Conservation (phyloP, 2,888 invertebrate species). For the Scrobipalpa atriplicella region DNA sequence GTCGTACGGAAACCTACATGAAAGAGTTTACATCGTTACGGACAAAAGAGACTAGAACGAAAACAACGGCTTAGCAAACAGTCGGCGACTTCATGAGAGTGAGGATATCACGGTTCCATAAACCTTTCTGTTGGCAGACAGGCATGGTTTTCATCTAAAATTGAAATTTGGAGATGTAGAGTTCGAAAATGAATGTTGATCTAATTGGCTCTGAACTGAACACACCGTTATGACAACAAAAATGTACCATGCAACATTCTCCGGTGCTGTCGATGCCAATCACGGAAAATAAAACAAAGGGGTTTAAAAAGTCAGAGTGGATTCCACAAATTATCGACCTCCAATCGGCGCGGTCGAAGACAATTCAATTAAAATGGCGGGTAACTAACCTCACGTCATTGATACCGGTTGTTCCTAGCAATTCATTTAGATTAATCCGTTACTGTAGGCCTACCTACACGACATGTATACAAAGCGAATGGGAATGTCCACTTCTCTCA, state of each 20-base stretch:
- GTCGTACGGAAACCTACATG: conserved; percentile 75
- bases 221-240: neutral
- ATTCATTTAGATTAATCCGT: conserved; percentile 73
- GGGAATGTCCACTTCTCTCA: conserved; percentile 75
- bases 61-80: conserved; percentile 28
- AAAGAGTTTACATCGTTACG: conserved; percentile 71
- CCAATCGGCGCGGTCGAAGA: conserved; percentile 44
- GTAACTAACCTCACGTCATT: conserved; percentile 59
- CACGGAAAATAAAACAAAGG: conserved; percentile 13
- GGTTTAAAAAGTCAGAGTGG: neutral
- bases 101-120: conserved; percentile 1
- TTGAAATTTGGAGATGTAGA: neutral
- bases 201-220: conserved; percentile 2
- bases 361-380: conserved; percentile 58
- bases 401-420: conserved; percentile 52
- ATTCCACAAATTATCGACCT: conserved; percentile 8
- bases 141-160: neutral
- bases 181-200: neutral
- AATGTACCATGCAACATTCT: neutral
- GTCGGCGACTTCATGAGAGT: conserved; percentile 9
- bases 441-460: conserved; percentile 56
- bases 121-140: neutral
- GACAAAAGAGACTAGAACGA: conserved; percentile 50
- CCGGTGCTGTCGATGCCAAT: neutral
- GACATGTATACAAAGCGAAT: conserved; percentile 71